Percentiles rank a stretch among this genome's conserved stretches.
phyloP scores from a whole-genome alignment of 1,140 invertebrate species.

The Lycorma delicatula region DNA sequence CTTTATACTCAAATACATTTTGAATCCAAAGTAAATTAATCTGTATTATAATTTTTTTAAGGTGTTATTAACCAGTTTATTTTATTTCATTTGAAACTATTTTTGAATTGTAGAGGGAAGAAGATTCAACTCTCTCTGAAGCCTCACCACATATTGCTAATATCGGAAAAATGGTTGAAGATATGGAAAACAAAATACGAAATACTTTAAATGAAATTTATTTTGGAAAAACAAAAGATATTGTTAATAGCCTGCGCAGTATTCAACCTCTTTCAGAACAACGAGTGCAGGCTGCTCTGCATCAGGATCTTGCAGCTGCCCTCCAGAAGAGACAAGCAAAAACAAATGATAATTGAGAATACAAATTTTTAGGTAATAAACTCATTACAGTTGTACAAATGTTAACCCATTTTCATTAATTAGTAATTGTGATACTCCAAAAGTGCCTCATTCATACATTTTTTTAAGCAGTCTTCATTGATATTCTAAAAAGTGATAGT shows the following conservation, averaged over 20 bases:
- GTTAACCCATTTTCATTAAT: too few species aligned
- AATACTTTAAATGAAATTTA: slow-evolving; percentile 98
- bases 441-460: too few species aligned
- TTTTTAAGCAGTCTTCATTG: too few species aligned
- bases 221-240: slow-evolving; percentile 98
- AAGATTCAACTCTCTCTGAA: slow-evolving; percentile 81
- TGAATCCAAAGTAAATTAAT: too few species aligned
- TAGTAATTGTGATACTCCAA: too few species aligned
- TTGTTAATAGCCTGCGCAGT: slow-evolving; percentile 93
- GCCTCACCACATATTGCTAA: slow-evolving; percentile 95
- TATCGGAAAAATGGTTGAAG: slow-evolving; percentile 92
- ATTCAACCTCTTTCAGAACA: slow-evolving; percentile 76
- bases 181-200: slow-evolving; percentile 99
- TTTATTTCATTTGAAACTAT: slow-evolving; percentile 10
- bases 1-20: too few species aligned
- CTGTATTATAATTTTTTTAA: too few species aligned
- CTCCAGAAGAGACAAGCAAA: slow-evolving; percentile 66
- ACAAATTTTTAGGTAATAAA: too few species aligned
- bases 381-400: too few species aligned
- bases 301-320: slow-evolving; percentile 76
- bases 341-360: slow-evolving; percentile 27
- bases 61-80: too few species aligned
- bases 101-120: slow-evolving; percentile 78
- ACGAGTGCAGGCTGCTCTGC: slow-evolving; percentile 69
- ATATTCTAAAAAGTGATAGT: too few species aligned